phyloP scores from a whole-genome alignment of 2,113 vertebrate genomes.

The Scolopax mira region DNA sequence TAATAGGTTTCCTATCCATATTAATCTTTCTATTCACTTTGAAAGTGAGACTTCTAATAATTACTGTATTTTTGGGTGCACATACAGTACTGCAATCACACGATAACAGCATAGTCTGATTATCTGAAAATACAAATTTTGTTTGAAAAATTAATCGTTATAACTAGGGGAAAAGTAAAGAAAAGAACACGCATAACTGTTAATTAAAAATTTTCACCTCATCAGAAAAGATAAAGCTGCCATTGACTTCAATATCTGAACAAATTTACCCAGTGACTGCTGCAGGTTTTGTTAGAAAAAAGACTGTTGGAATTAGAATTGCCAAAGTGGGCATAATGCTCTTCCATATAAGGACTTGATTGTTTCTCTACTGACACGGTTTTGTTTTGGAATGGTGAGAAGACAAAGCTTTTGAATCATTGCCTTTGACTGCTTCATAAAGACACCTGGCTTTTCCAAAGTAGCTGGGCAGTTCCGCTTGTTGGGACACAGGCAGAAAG shows the following conservation, averaged over 20 bases:
- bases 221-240: not conserved
- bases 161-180: not conserved
- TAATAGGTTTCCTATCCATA: not conserved
- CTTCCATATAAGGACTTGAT: not conserved
- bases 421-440: not conserved
- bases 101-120: not conserved
- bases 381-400: not conserved
- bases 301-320: not conserved
- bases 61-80: not conserved
- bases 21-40: not conserved
- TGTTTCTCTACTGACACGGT: not conserved
- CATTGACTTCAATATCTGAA: not conserved
- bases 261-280: not conserved
- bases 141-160: not conserved
- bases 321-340: not conserved
- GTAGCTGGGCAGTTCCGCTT: not conserved
- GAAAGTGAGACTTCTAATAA: conserved; percentile 11
- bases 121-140: not conserved
- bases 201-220: not conserved
- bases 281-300: not conserved
- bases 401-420: not conserved
- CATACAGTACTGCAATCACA: not conserved
- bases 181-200: not conserved
- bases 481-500: not conserved
- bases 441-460: not conserved